These are phyloP conservation scores for Heliconius ethilla DNA, from an alignment of 2,888 invertebrate species.

Conservation along the genomic window DNA sequence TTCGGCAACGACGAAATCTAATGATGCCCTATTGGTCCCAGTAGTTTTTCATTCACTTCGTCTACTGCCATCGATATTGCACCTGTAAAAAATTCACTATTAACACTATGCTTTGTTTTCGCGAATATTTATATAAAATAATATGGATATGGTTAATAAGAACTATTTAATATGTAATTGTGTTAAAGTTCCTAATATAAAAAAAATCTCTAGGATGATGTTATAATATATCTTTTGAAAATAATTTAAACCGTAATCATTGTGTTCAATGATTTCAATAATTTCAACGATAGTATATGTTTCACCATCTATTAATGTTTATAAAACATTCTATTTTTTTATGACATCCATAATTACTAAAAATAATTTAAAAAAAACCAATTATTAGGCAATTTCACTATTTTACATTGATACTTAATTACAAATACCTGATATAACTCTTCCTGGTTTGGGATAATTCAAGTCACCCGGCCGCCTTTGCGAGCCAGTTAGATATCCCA, in stretches of 20 bases:
- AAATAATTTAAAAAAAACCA: too few relatives aligned
- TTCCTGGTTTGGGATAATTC: conserved; percentile 89
- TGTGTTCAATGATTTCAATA: not conserved
- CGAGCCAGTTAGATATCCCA: conserved; percentile 94
- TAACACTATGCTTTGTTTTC: not conserved
- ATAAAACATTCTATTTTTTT: not conserved
- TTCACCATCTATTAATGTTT: too few relatives aligned
- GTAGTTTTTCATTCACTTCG: conserved; percentile 86
- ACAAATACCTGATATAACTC: conserved; percentile 80
- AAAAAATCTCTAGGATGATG: too few relatives aligned
- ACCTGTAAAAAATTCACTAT: conserved; percentile 74
- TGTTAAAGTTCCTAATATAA: too few relatives aligned
- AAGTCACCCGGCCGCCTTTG: conserved; percentile 88
- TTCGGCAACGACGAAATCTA: conserved; percentile 92
- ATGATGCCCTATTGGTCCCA: conserved; percentile 85
- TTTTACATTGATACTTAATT: not conserved
- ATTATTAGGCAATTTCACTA: not conserved
- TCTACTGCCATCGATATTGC: conserved; percentile 93
- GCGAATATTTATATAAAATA: too few relatives aligned
- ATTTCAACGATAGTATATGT: not conserved
- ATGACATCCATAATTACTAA: too few relatives aligned
- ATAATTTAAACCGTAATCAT: not conserved
- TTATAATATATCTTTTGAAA: not conserved
- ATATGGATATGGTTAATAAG: too few relatives aligned
- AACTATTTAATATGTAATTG: too few relatives aligned